phyloP scores from a whole-genome alignment of 2,888 invertebrate genomes.

The Megastigmus dorsalis region DNA sequence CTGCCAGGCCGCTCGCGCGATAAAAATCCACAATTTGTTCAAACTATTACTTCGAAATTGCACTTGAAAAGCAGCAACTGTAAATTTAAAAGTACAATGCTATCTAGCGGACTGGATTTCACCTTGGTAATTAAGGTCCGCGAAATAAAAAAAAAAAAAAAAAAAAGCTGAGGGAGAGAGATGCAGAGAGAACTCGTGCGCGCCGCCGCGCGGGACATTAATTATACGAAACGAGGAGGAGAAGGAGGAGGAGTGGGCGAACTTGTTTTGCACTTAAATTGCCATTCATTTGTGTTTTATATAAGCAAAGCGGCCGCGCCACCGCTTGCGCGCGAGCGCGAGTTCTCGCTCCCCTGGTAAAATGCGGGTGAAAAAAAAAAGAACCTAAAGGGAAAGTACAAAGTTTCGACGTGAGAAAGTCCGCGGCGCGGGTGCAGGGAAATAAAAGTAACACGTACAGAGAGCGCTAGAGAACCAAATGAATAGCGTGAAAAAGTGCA shows the following conservation, averaged over 20 bases:
- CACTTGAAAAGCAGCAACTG: slow-evolving; percentile 23
- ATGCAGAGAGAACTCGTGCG: background rate
- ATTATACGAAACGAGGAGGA: slow-evolving; percentile 31
- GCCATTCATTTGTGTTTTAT: slow-evolving; percentile 45
- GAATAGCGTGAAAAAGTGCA: background rate
- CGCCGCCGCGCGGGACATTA: slow-evolving; percentile 29
- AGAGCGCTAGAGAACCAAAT: background rate
- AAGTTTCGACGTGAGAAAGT: slow-evolving; percentile 10
- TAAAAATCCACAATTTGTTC: slow-evolving; percentile 31
- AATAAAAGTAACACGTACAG: background rate
- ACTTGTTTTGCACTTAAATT: slow-evolving; percentile 52
- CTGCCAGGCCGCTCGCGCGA: too few relatives aligned
- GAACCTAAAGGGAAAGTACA: background rate
- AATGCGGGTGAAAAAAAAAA: background rate
- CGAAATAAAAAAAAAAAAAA: slow-evolving; percentile 9
- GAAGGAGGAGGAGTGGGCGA: background rate
- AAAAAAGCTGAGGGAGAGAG: background rate
- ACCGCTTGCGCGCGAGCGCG: too few relatives aligned
- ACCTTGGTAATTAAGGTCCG: slow-evolving; percentile 47
- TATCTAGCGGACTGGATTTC: slow-evolving; percentile 28
- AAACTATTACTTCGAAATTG: slow-evolving; percentile 13
- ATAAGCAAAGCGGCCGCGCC: slow-evolving; percentile 23
- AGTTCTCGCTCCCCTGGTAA: background rate
- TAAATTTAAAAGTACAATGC: slow-evolving; percentile 50
- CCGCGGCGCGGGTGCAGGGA: background rate